These are phyloP conservation scores for Macrophya annulata DNA, from an alignment of 2,888 invertebrate genomes.

Conservation along the genomic window DNA sequence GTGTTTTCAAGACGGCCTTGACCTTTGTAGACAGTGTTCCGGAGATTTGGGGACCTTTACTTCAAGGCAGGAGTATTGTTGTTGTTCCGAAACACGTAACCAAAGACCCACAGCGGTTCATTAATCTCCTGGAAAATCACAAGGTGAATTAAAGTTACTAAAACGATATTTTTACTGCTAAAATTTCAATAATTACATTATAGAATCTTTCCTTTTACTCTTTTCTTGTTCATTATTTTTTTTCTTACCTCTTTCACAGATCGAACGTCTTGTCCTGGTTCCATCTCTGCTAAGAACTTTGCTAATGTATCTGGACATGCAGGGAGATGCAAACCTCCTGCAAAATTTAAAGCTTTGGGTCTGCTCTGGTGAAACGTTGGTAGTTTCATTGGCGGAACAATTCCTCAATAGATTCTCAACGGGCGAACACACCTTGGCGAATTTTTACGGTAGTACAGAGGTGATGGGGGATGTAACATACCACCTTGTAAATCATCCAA, in stretches of 20 bases:
- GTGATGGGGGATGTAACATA: constrained; percentile 95
- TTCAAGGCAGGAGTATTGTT: constrained; percentile 86
- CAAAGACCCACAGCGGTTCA: constrained; percentile 89
- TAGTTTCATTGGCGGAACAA: constrained; percentile 86
- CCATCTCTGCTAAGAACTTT: constrained; percentile 91
- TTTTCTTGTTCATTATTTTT: constrained; percentile 44
- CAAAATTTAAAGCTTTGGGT: constrained; percentile 88
- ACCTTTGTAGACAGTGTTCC: constrained; percentile 95
- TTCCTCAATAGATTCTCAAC: constrained; percentile 90
- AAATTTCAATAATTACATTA: background rate
- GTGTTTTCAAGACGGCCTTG: constrained; percentile 94
- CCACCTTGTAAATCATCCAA: constrained; percentile 84
- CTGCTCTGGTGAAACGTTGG: constrained; percentile 92
- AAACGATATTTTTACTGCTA: constrained; percentile 15
- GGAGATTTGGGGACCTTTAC: constrained; percentile 93
- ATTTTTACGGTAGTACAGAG: constrained; percentile 96
- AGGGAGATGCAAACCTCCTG: constrained; percentile 81
- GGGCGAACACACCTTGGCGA: constrained; percentile 86
- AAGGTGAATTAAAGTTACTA: constrained; percentile 80
- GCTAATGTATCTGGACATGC: constrained; percentile 86
- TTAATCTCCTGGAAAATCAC: constrained; percentile 86
- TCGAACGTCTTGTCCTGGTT: constrained; percentile 91
- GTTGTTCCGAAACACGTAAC: constrained; percentile 88
- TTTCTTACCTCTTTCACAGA: constrained; percentile 78
- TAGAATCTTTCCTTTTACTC: constrained; percentile 10